These are phyloP conservation scores for Gracilinanus agilis DNA, from an alignment of 2,113 vertebrate species.

Conservation along the genomic window DNA sequence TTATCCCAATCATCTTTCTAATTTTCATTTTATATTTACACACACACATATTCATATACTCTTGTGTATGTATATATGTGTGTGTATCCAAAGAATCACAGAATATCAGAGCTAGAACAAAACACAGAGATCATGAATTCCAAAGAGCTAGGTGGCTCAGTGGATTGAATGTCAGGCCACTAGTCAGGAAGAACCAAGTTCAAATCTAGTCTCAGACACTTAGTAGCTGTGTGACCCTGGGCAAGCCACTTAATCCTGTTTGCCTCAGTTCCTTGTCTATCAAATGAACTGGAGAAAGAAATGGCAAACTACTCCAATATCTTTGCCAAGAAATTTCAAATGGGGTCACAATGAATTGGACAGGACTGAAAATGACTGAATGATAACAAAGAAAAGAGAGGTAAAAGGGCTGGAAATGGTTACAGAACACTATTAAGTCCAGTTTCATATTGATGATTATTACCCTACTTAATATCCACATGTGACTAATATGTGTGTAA, in stretches of 20 bases:
- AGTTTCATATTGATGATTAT: conserved; percentile 35
- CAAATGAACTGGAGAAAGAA: too few species aligned
- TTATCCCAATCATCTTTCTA: conserved; percentile 24
- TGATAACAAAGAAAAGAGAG: background rate
- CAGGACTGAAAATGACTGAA: too few species aligned
- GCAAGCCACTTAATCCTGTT: too few species aligned
- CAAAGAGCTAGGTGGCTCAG: background rate
- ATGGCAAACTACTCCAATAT: too few species aligned
- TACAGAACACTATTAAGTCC: background rate
- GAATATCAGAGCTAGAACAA: background rate
- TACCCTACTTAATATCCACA: conserved; percentile 54
- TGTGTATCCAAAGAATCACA: conserved; percentile 14
- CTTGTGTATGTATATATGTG: background rate
- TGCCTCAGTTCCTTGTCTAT: too few species aligned
- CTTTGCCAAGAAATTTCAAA: too few species aligned
- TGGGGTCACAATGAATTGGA: too few species aligned
- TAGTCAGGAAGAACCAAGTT: too few species aligned
- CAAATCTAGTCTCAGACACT: too few species aligned
- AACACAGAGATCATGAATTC: background rate
- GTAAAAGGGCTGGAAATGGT: background rate
- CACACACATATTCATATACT: background rate
- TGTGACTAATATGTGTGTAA: conserved; percentile 57
- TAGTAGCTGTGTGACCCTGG: too few species aligned
- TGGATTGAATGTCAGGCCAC: too few species aligned
- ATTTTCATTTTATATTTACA: background rate